Evolutionary conservation across 2,888 invertebrate genomes (phyloP).

Genomic region (Drosophila emarginata): DNA sequence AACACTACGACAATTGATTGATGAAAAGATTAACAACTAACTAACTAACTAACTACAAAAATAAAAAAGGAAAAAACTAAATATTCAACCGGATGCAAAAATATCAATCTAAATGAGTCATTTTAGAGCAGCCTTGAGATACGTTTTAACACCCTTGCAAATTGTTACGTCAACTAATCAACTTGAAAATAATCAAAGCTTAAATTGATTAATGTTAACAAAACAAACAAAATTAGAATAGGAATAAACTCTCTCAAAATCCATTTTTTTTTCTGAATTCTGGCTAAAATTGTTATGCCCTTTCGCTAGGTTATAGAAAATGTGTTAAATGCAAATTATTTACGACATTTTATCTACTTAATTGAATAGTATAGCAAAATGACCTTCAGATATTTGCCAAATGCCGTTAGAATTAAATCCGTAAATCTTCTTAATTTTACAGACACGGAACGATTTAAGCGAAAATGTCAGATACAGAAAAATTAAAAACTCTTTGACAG

Average conservation of each 20-base stretch:
- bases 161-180: background rate
- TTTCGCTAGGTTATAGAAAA: slow-evolving; percentile 26
- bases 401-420: slow-evolving; percentile 52
- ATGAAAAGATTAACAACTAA: slow-evolving; percentile 32
- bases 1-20: slow-evolving; percentile 44
- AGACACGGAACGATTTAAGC: slow-evolving; percentile 54
- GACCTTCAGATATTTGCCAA: slow-evolving; percentile 32
- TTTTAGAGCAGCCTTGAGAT: slow-evolving; percentile 47
- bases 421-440: slow-evolving; percentile 52
- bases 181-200: background rate
- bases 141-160: slow-evolving; percentile 1
- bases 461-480: slow-evolving; percentile 29
- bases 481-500: slow-evolving; percentile 15
- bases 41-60: slow-evolving; percentile 51
- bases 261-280: no score
- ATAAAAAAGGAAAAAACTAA: no score
- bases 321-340: slow-evolving; percentile 67
- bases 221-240: no score
- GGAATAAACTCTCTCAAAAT: no score
- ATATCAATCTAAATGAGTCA: slow-evolving; percentile 10
- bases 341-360: slow-evolving; percentile 38
- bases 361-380: slow-evolving; percentile 39
- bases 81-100: slow-evolving; percentile 54
- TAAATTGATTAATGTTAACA: background rate
- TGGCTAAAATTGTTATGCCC: no score